Percentiles rank a stretch among this genome's conserved stretches.
These are phyloP conservation scores for Lycophotia porphyrea DNA, from an alignment of 2,888 invertebrate species.

Conservation along the genomic window DNA sequence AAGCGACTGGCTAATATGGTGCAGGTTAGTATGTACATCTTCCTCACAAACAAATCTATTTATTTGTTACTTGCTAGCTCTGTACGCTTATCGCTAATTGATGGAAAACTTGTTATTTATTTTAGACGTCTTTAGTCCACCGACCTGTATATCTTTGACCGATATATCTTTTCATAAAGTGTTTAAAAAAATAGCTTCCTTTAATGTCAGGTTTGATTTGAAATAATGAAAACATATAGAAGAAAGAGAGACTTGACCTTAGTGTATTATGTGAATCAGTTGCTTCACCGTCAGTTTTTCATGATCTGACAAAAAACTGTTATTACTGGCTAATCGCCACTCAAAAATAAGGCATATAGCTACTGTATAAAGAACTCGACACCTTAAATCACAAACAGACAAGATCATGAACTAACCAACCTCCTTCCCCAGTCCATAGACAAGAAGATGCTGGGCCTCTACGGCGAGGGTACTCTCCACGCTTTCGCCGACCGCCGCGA, in stretches of 20 bases:
- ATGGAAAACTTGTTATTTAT: too few relatives aligned
- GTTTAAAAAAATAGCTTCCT: too few relatives aligned
- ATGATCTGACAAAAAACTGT: neutral
- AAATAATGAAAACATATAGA: neutral
- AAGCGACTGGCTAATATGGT: conserved; percentile 93
- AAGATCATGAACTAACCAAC: neutral
- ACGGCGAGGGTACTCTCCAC: conserved; percentile 83
- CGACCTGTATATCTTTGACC: too few relatives aligned
- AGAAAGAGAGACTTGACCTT: neutral
- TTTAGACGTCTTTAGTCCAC: too few relatives aligned
- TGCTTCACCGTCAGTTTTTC: neutral
- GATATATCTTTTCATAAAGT: too few relatives aligned
- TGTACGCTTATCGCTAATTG: neutral
- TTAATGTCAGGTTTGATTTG: neutral
- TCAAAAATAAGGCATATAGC: neutral
- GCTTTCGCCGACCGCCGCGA: conserved; percentile 72
- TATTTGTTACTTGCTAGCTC: neutral
- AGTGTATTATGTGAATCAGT: neutral
- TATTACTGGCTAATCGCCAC: neutral
- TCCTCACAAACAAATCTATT: neutral
- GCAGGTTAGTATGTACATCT: conserved; percentile 80
- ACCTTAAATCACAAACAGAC: neutral
- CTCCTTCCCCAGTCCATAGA: conserved; percentile 90
- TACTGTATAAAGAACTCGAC: neutral
- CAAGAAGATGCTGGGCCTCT: conserved; percentile 93